A percentile compares a stretch with the other conserved stretches of the same genome.
Evolutionary conservation across 2,888 invertebrate genomes (phyloP).

Genomic region (Argyresthia albistria): DNA sequence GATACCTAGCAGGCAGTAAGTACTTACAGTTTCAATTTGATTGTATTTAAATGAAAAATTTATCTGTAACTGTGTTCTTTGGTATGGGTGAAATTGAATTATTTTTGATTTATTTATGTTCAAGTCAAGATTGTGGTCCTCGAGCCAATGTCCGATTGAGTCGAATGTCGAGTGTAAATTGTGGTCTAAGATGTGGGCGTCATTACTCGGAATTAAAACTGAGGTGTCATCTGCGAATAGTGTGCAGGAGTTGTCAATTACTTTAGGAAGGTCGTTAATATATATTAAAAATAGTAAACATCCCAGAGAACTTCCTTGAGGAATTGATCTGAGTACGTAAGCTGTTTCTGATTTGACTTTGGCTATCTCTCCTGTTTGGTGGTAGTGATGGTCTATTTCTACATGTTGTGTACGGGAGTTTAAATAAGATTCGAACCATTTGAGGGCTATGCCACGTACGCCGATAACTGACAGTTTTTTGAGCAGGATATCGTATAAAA

Average conservation of each 20-base stretch:
- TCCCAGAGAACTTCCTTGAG: too few relatives aligned
- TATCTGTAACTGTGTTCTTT: neutral
- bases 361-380: neutral
- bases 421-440: slow-evolving; percentile 10
- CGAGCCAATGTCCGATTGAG: neutral
- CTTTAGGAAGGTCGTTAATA: too few relatives aligned
- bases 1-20: neutral
- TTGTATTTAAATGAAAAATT: neutral
- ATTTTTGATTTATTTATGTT: neutral
- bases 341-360: neutral
- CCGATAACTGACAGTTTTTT: slow-evolving; percentile 9
- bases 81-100: neutral
- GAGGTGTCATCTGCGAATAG: too few relatives aligned
- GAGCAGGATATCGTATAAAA: slow-evolving; percentile 7
- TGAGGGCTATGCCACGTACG: slow-evolving; percentile 4
- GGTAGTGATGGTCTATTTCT: neutral
- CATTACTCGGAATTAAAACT: too few relatives aligned
- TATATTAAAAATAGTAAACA: too few relatives aligned
- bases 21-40: neutral
- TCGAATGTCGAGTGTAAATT: neutral
- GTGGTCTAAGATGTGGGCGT: neutral
- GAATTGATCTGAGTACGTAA: too few relatives aligned
- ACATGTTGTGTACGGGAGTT: neutral
- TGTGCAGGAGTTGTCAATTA: too few relatives aligned
- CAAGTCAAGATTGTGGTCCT: neutral